phyloP scores from a whole-genome alignment of 2,797 vertebrate species.

The Rhynchonycteris naso region DNA sequence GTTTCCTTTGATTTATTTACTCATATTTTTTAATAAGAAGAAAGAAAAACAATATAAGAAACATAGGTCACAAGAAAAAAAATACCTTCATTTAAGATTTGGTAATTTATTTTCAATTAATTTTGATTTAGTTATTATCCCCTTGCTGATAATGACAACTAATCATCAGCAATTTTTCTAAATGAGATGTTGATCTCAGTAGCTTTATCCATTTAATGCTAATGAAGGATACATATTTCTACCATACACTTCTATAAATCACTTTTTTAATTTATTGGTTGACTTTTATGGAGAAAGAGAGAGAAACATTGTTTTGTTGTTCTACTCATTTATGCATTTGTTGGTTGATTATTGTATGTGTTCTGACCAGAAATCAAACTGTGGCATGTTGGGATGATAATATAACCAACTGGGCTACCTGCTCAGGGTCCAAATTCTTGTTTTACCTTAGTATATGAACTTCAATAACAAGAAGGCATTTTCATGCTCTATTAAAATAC shows the following conservation, averaged over 20 bases:
- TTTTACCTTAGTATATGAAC: background rate
- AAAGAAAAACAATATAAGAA: background rate
- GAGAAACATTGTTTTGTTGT: too few species aligned
- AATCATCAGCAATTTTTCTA: background rate
- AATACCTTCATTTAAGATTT: background rate
- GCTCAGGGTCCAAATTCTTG: background rate
- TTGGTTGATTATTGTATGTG: too few species aligned
- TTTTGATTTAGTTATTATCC: background rate
- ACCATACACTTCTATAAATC: accelerated
- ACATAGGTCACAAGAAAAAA: background rate
- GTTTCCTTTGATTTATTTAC: background rate
- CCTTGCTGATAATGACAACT: background rate
- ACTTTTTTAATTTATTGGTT: background rate
- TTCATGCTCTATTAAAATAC: too few species aligned
- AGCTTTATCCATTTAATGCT: background rate
- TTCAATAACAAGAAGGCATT: background rate
- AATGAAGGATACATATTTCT: accelerated
- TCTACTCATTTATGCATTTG: too few species aligned
- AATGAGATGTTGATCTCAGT: background rate
- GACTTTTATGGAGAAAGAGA: too few species aligned
- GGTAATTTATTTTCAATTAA: background rate
- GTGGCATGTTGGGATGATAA: too few species aligned
- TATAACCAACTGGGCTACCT: too few species aligned
- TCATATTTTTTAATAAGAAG: background rate
- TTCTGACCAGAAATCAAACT: too few species aligned